These are phyloP conservation scores for Ophiothrix spiculata DNA, from an alignment of 35 echinoderm and acorn worm species.

Conservation along the genomic window DNA sequence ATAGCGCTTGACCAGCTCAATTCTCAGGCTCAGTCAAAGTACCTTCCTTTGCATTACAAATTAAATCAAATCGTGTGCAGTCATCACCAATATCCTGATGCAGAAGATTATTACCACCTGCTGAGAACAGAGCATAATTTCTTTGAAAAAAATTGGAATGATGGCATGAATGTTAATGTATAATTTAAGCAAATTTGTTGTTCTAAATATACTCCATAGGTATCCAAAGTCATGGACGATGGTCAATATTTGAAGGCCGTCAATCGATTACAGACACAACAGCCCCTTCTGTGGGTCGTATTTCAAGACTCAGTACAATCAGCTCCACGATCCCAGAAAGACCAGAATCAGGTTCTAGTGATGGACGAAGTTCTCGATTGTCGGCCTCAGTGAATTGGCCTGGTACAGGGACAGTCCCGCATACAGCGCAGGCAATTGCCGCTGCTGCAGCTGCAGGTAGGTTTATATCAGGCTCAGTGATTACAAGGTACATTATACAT, in stretches of 20 bases:
- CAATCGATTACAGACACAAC: constrained; percentile 48
- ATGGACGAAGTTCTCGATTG: constrained; percentile 6
- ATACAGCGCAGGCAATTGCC: constrained; percentile 59
- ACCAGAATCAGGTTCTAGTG: constrained; percentile 27
- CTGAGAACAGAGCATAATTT: too few species aligned
- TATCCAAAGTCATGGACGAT: constrained; percentile 54
- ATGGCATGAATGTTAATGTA: too few species aligned
- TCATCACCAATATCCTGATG: too few species aligned
- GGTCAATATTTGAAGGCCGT: constrained; percentile 72
- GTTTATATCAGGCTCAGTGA: too few species aligned
- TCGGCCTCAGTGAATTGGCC: constrained; percentile 50
- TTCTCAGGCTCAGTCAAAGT: too few species aligned
- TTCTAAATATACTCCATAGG: not conserved
- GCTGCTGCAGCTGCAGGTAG: constrained; percentile 71
- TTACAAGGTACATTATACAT: too few species aligned
- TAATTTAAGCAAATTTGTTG: too few species aligned
- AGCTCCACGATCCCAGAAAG: constrained; percentile 31
- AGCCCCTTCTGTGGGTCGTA: constrained; percentile 33
- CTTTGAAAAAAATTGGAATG: too few species aligned
- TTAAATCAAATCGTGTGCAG: too few species aligned
- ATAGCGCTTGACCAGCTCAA: too few species aligned
- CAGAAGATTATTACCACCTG: too few species aligned
- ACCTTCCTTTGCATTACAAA: too few species aligned
- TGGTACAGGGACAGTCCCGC: constrained; percentile 59
- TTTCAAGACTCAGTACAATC: constrained; percentile 30